These are phyloP conservation scores for Probosciger aterrimus DNA, from an alignment of 2,113 vertebrate genomes.

Conservation along the genomic window DNA sequence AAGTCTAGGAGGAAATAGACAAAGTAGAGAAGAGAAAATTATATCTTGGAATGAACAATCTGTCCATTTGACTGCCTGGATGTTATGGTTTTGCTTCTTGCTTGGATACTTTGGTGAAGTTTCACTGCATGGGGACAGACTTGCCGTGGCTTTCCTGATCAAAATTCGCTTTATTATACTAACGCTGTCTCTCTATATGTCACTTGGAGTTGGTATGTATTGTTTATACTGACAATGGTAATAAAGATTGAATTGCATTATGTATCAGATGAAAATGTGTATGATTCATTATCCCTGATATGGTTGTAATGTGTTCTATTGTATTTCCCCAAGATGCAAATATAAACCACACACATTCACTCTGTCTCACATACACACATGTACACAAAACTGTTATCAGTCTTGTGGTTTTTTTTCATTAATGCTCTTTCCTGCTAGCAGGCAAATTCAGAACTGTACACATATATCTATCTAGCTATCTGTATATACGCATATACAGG, in stretches of 20 bases:
- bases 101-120: background rate
- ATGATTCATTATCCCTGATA: background rate
- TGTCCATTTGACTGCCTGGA: background rate
- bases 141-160: background rate
- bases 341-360: background rate
- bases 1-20: background rate
- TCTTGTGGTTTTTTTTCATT: background rate
- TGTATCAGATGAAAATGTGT: background rate
- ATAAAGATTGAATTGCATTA: background rate
- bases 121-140: background rate
- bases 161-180: background rate
- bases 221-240: constrained; percentile 1
- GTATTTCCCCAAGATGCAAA: background rate
- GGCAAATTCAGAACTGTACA: background rate
- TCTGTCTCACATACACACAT: background rate
- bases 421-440: background rate
- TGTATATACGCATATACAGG: fast-evolving
- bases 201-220: background rate
- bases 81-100: background rate
- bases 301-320: background rate
- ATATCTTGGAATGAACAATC: background rate
- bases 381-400: background rate
- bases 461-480: too few species aligned
- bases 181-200: background rate
- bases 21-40: background rate